Evolutionary conservation across 2,888 invertebrate genomes (phyloP).

Genomic region (Scotopteryx bipunctaria): DNA sequence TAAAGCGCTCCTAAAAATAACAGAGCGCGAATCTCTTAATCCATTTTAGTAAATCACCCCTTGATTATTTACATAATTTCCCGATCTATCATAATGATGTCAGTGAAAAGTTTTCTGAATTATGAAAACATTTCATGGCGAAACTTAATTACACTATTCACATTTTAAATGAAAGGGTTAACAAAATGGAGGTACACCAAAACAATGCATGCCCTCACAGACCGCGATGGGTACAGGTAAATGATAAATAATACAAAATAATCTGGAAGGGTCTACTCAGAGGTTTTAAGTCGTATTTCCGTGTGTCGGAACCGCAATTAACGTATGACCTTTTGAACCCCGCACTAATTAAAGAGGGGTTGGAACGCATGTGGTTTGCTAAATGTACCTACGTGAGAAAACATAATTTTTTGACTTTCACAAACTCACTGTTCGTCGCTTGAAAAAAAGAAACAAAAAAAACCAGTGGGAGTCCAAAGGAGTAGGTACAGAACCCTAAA

Average conservation of each 20-base stretch:
- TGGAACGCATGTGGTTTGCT: constrained; percentile 37
- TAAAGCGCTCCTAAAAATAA: constrained; percentile 7
- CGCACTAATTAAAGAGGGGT: constrained; percentile 56
- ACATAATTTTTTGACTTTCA: constrained; percentile 36
- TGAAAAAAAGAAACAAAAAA: not conserved
- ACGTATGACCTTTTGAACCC: constrained; percentile 52
- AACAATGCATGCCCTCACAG: constrained; percentile 16
- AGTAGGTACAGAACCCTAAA: no score
- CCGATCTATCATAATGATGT: not conserved
- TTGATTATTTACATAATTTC: not conserved
- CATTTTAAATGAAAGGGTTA: constrained; percentile 3
- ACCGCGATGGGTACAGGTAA: constrained; percentile 40
- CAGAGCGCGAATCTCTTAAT: not conserved
- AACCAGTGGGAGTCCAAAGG: no score
- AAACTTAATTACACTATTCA: constrained; percentile 6
- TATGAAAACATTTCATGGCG: not conserved
- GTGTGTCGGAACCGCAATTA: constrained; percentile 61
- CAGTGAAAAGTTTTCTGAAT: not conserved
- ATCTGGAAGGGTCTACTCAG: constrained; percentile 52
- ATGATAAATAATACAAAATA: constrained; percentile 61
- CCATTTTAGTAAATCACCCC: not conserved
- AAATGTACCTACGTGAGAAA: constrained; percentile 33
- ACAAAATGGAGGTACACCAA: constrained; percentile 3
- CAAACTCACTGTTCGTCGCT: constrained; percentile 7
- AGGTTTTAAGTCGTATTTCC: constrained; percentile 58